A percentile compares a stretch with the other conserved stretches of the same genome.
Evolutionary conservation across 2,797 vertebrate species (phyloP).

Genomic region (Decapterus maruadsi): DNA sequence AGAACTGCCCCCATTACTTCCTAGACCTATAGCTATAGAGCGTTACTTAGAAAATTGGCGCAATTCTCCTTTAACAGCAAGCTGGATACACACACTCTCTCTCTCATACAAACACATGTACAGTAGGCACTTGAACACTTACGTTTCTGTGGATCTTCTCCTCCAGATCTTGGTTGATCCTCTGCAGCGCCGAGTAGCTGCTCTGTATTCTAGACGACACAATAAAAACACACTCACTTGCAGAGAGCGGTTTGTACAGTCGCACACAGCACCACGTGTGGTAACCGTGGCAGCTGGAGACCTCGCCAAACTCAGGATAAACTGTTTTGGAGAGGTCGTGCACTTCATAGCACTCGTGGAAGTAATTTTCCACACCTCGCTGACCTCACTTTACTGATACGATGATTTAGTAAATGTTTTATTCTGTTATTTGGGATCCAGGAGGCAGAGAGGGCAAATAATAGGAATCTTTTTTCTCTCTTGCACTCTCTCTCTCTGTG

Average conservation of each 20-base stretch:
- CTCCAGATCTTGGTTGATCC: slow-evolving; percentile 98
- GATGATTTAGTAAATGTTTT: slow-evolving; percentile 20
- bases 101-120: slow-evolving; percentile 5
- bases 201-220: slow-evolving; percentile 92
- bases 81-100: not conserved
- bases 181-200: slow-evolving; percentile 96
- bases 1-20: no score
- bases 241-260: slow-evolving; percentile 32
- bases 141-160: slow-evolving; percentile 97
- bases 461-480: not conserved
- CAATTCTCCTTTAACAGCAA: slow-evolving; percentile 1
- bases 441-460: not conserved
- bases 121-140: slow-evolving; percentile 71
- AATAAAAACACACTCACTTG: slow-evolving; percentile 48
- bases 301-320: slow-evolving; percentile 21
- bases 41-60: no score
- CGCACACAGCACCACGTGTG: not conserved
- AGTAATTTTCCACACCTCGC: slow-evolving; percentile 9
- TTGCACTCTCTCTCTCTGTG: not conserved
- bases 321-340: no score
- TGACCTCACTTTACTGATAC: slow-evolving; percentile 9
- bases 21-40: no score
- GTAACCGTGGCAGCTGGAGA: slow-evolving; percentile 5
- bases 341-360: not conserved
- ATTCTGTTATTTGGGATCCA: slow-evolving; percentile 6